Evolutionary conservation across 2,113 vertebrate species (phyloP), one percentile per base, ranked within the genome.

Genomic region (Atractosteus spatula): DNA sequence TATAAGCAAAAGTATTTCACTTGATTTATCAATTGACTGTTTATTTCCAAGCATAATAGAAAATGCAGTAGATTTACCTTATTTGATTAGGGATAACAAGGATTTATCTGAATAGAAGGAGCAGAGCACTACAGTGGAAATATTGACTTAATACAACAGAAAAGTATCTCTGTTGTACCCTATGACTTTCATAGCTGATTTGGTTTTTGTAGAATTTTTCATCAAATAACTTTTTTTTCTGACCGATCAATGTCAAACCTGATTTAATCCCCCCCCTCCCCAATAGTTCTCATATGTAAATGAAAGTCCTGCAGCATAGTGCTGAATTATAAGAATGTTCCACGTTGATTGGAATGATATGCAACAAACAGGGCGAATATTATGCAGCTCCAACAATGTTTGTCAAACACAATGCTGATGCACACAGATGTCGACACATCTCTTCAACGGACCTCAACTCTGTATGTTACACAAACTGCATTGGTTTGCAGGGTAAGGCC

Each of bases 1-100:
- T 78, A 80, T 85, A 87, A 89, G 85, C 82, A 82, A 79, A 12
- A 83, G 81, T 82, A 84, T 88, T 86, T 88, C 54, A 79, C 77
- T 82, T 78, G 83, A 86, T 89, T 89, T 88, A 89, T 91, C 84
- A 91, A 85, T 85, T 78, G 82, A 72, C 83, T 87, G 84, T 88
- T 86, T 88, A 85, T 85, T 85, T 85, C 71, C 44, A 76, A 79
- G 71, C 79, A 79, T 68, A 81, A 83, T 79, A 63, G 7, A 66
- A 83, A 44, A 64, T 62, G 81, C 83, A 78, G 81, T 88, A 85
- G 85, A 88, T 88, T 85, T 78, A 76, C 78, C 83, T 89, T 88
- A 87, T 87, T 84, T 81, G 78, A 87, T 82, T 75, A 86, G 84
- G 80, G 75, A 78, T 76, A 84, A 82, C 78, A 74, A 82, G 77